phyloP scores from a whole-genome alignment of 2,888 invertebrate species.

The Cheilosia pagana region DNA sequence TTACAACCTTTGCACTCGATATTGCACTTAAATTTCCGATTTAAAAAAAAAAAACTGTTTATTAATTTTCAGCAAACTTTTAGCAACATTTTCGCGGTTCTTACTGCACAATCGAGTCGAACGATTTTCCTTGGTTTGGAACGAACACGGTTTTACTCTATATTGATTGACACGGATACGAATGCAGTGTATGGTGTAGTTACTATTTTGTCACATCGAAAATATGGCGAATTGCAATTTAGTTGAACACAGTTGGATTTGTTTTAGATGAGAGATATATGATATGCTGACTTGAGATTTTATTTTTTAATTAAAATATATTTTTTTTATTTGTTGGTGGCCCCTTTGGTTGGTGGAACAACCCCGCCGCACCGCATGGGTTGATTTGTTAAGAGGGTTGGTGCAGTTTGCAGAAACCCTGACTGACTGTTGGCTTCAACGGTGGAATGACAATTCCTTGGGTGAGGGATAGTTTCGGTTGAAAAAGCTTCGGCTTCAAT shows the following conservation, averaged over 20 bases:
- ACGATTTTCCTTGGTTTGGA: conserved; percentile 12
- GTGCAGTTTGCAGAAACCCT: conserved; percentile 67
- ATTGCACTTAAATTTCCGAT: conserved; percentile 33
- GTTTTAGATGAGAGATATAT: conserved; percentile 39
- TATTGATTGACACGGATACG: conserved; percentile 74
- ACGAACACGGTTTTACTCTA: conserved; percentile 70
- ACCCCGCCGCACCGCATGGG: conserved; percentile 71
- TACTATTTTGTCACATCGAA: conserved; percentile 60
- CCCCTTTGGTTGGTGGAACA: conserved; percentile 54
- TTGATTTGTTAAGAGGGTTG: conserved; percentile 60
- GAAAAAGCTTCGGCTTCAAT: conserved; percentile 30
- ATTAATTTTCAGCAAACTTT: conserved; percentile 32
- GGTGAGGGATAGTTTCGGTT: conserved; percentile 66
- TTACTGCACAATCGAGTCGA: conserved; percentile 22
- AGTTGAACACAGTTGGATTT: conserved; percentile 68
- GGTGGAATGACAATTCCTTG: conserved; percentile 68
- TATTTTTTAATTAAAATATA: neutral
- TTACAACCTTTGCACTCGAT: conserved; percentile 62
- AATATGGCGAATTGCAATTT: conserved; percentile 62
- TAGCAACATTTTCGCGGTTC: conserved; percentile 36
- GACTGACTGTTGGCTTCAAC: conserved; percentile 60
- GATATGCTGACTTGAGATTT: conserved; percentile 44
- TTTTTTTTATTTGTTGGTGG: conserved; percentile 47
- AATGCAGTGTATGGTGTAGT: conserved; percentile 64
- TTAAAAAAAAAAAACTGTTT: neutral